Evolutionary conservation across 1,140 invertebrate species (phyloP), one percentile per base, ranked within the genome.

Genomic region (Camponotus pennsylvanicus): DNA sequence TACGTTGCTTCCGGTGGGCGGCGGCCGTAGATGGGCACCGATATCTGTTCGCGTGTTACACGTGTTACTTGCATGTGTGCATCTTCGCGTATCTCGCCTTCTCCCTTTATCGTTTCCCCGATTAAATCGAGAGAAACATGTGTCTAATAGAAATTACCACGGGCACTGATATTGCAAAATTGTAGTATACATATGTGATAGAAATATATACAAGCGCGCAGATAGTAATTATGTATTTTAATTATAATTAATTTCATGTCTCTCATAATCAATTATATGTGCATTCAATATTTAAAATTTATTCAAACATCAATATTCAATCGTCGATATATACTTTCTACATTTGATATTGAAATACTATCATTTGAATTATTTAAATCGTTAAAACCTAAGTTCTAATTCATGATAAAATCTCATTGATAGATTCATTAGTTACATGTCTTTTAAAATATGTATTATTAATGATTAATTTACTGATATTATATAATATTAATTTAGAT

Each of bases 1-100:
- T 84, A 90, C 85, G 80, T 73, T 86, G 87, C 91, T 93, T 93
- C 92, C 92, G 91, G 92, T 88, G 89, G 87, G 76, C 76, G 86
- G 83, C 66, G 76, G 21, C 73, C 70, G 89, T 87, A 88, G 86
- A 82, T 80, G 86, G 85, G 77, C 70, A 79, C 21, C 55, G 83
- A 75, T 85, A 55, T 15, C 57, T 40, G 40, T 76, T 73, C 42
- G 15, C 79, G 76, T 15, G 63, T 76, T 69, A 80, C 80, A 78
- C 59, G 88, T 63, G 80, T 67, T 57, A 64, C 70, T 52, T 52
- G 64, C 63, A 32, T 37, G 37, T 71, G 49, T 40, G 61, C 21
- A 15, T 27, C 40, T 77, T 63, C 18, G 52, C 55, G 37, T 42
- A 11, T 70, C 64, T 13, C 15, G 5, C 52, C 49, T 3, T 15